phyloP scores from a whole-genome alignment of 2,888 invertebrate genomes.

The Cremastobaeus sp. region DNA sequence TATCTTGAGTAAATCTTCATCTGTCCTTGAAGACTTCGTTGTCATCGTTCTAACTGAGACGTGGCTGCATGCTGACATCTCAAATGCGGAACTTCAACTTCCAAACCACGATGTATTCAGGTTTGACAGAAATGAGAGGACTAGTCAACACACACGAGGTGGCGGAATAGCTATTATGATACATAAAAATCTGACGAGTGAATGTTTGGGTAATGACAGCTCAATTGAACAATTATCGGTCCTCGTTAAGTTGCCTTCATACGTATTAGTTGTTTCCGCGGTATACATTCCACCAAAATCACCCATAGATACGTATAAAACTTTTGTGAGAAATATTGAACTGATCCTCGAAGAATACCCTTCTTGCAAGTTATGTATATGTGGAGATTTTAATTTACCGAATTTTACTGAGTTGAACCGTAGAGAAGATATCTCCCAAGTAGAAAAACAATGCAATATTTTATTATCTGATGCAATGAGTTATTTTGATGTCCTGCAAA shows the following conservation, averaged over 20 bases:
- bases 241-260: background rate
- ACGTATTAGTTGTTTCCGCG: too few species aligned
- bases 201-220: background rate
- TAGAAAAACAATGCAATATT: background rate
- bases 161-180: conserved; percentile 3
- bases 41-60: conserved; percentile 6
- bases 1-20: background rate
- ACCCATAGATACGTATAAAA: too few species aligned
- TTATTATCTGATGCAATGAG: background rate
- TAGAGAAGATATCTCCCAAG: background rate
- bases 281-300: too few species aligned
- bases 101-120: background rate
- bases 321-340: too few species aligned
- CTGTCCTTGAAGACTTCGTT: background rate
- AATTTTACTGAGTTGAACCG: too few species aligned
- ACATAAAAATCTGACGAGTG: background rate
- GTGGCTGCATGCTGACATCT: background rate
- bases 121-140: background rate
- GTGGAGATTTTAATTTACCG: too few species aligned
- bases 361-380: too few species aligned
- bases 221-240: conserved; percentile 8
- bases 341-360: too few species aligned
- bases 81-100: background rate
- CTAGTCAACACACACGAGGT: conserved; percentile 5
- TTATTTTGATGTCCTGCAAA: background rate